Base-by-base conservation (phyloP, 2,888 invertebrate genomes). In the Drosophila hamatofila region DNA sequence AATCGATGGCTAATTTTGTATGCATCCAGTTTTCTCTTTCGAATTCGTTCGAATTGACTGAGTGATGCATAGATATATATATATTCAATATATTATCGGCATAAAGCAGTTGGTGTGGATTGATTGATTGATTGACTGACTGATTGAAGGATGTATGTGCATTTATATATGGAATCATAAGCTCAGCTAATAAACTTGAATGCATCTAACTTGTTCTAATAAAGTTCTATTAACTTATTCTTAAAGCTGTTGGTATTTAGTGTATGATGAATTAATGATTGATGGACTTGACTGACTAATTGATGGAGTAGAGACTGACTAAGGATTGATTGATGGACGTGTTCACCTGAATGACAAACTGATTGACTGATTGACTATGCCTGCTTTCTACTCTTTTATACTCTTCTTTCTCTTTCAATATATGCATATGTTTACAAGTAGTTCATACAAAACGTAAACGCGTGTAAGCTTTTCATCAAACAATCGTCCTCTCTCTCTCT, bases 401-500 rank as follows among this genome's bases (percentile, higher is more conserved):
- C 54, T 14, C 14, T 33, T 14, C n/a, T n/a, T 23, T 16, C 21
- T 21, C 21, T 9, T 41, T 14, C 18, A 52, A 35, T 52, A 21
- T 11, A 8, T 23, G 56, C 21, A 33, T 23, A 30, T 56, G 42
- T 33, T 33, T 44, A 30, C 56, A 35, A 12, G 35, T 9, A 35
- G 54, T 25, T 18, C 37, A 21, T 27, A 37, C 35, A 58, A 35
- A 57, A 35, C n/a, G 37, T 33, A 25, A 25, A 23, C 23, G 44
- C 23, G 23, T 46, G 25, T 46, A 37, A 46, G 48, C 48, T 48
- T 57, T 46, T 58, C 57, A 35, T 18, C 46, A 35, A 41, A 14
- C 54, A 55, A 21, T 33, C 18, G 1, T 30, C 14, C 49, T 18
- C 18, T 12, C 49, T 30, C 18, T 30, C n/a, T 18, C 11, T 30